phyloP scores from a whole-genome alignment of 2,797 vertebrate species.

The Anabacerthia variegaticeps region DNA sequence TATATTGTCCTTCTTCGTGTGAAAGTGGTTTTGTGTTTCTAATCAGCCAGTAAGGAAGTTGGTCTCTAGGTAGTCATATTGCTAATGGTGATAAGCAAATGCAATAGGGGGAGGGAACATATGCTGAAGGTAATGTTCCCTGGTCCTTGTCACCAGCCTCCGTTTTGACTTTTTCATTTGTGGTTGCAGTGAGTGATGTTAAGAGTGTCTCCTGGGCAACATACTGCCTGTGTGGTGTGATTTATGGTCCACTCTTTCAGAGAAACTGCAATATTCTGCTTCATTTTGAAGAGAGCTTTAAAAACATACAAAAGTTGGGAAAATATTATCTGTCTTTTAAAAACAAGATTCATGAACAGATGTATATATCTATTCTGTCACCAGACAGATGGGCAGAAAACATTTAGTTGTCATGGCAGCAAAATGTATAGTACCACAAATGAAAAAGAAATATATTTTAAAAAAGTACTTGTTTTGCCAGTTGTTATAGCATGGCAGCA shows the following conservation, averaged over 20 bases:
- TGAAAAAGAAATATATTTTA: neutral
- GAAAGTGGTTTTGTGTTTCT: conserved; percentile 16
- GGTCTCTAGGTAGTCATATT: conserved; percentile 1
- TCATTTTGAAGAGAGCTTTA: conserved; percentile 2
- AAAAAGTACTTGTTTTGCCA: conserved; percentile 28
- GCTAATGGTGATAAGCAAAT: conserved; percentile 12
- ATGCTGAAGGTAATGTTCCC: neutral
- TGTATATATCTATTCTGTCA: conserved; percentile 26
- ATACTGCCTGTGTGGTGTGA: conserved; percentile 13
- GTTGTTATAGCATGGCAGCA: conserved; percentile 51
- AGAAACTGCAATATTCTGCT: neutral
- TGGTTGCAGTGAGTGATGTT: neutral
- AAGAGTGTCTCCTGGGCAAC: conserved; percentile 4
- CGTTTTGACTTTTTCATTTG: conserved; percentile 16
- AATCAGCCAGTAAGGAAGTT: neutral
- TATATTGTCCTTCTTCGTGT: neutral
- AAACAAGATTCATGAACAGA: conserved; percentile 50
- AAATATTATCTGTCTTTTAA: conserved; percentile 54
- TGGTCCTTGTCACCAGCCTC: conserved; percentile 10
- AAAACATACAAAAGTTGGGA: conserved; percentile 29
- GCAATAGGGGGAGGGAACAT: neutral
- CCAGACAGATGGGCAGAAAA: conserved; percentile 52
- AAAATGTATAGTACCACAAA: conserved; percentile 55
- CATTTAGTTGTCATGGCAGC: conserved; percentile 60
- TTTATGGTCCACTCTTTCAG: neutral